These are phyloP conservation scores for Catocala sponsa DNA, from an alignment of 2,888 invertebrate species.

Conservation along the genomic window DNA sequence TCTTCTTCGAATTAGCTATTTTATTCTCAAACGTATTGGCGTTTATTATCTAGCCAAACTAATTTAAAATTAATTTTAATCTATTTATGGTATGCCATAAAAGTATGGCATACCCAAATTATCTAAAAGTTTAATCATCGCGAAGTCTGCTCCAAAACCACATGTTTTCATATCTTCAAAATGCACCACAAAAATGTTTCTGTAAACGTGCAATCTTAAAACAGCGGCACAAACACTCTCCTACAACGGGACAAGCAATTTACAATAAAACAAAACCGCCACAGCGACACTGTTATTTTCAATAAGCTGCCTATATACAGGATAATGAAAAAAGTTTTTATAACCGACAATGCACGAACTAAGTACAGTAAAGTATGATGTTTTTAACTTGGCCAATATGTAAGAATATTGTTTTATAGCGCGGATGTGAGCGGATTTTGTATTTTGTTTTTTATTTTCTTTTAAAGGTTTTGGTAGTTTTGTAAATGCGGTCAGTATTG, in stretches of 20 bases:
- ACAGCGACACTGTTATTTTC: constrained; percentile 79
- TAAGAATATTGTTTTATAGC: constrained; percentile 46
- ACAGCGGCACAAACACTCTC: constrained; percentile 32
- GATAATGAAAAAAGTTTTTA: constrained; percentile 86
- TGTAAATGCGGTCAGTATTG: no score
- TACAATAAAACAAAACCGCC: constrained; percentile 71
- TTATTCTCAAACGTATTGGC: no score
- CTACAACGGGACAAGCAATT: constrained; percentile 58
- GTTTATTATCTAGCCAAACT: no score
- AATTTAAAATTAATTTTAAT: no score
- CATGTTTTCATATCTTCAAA: neutral
- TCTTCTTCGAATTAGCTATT: no score
- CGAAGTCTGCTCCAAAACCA: no score
- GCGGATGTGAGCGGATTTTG: constrained; percentile 12
- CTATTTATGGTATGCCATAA: no score
- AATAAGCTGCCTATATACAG: constrained; percentile 76
- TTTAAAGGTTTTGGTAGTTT: neutral
- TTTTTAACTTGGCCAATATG: constrained; percentile 53
- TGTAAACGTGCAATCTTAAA: constrained; percentile 5
- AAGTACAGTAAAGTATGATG: constrained; percentile 50
- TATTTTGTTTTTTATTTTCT: neutral
- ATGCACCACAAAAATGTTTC: constrained; percentile 1
- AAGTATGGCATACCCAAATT: no score
- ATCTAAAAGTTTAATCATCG: no score
- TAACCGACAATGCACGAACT: constrained; percentile 69